Evolutionary conservation across 2,113 vertebrate species (phyloP).

Genomic region (Loxodonta africana): DNA sequence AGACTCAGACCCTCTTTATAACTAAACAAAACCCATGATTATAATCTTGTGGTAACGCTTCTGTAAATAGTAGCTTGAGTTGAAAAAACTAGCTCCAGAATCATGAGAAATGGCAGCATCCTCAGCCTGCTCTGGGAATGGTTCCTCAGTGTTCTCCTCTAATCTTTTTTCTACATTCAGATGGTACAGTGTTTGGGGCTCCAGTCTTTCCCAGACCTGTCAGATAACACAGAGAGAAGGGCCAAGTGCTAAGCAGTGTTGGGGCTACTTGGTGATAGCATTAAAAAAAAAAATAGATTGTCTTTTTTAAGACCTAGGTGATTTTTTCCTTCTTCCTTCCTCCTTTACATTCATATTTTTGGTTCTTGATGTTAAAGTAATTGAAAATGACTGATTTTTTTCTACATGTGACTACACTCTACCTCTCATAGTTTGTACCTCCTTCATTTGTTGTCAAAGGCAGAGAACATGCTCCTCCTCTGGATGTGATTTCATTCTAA

Average conservation of each 20-base stretch:
- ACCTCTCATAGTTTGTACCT: neutral
- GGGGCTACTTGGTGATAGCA: neutral
- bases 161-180: slow-evolving; percentile 33
- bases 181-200: neutral
- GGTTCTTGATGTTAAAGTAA: slow-evolving; percentile 22
- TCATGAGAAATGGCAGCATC: slow-evolving; percentile 40
- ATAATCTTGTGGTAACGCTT: slow-evolving; percentile 54
- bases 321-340: neutral
- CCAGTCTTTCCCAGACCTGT: neutral
- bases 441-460: slow-evolving; percentile 30
- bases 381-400: slow-evolving; percentile 41
- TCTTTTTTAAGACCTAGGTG: neutral
- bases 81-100: slow-evolving; percentile 48
- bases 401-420: neutral
- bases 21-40: slow-evolving; percentile 70
- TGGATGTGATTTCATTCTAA: slow-evolving; percentile 36
- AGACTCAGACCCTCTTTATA: slow-evolving; percentile 59
- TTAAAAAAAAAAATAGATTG: neutral
- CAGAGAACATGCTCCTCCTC: neutral
- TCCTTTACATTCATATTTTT: neutral
- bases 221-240: neutral
- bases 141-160: neutral
- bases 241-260: neutral
- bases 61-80: slow-evolving; percentile 74
- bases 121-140: neutral